A percentile compares a stretch with the other conserved stretches of the same genome.
phyloP scores from a whole-genome alignment of 2,113 vertebrate species.

The Cynocephalus volans region DNA sequence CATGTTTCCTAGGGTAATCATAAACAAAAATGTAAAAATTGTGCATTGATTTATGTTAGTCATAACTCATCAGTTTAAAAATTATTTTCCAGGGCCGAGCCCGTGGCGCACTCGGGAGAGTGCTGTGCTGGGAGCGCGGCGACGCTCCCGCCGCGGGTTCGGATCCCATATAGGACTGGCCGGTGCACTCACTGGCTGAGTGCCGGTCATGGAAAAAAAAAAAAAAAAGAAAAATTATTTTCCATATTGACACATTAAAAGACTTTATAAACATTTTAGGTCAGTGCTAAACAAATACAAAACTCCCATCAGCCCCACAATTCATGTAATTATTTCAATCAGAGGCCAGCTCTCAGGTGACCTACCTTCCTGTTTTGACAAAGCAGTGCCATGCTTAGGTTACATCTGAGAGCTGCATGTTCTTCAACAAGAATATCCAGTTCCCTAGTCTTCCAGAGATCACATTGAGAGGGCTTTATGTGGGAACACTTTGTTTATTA shows the following conservation, averaged over 20 bases:
- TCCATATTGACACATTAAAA: background rate
- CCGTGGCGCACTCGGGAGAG: too few relatives aligned
- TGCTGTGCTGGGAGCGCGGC: too few relatives aligned
- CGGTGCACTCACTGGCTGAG: too few relatives aligned
- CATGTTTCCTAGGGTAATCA: background rate
- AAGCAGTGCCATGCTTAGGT: background rate
- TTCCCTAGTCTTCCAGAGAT: background rate
- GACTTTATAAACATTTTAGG: background rate
- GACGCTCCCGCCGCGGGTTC: too few relatives aligned
- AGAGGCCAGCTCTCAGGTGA: background rate
- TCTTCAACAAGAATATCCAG: constrained; percentile 32
- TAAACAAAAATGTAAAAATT: constrained; percentile 38
- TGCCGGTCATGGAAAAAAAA: too few relatives aligned
- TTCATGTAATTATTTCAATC: background rate
- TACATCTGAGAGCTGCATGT: background rate
- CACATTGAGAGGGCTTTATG: background rate
- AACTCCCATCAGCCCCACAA: background rate
- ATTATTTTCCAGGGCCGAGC: background rate
- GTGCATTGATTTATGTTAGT: background rate
- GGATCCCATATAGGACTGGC: too few relatives aligned
- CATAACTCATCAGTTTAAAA: background rate
- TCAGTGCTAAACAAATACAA: background rate
- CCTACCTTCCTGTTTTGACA: constrained; percentile 11
- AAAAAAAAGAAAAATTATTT: constrained; percentile 32
- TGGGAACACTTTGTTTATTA: background rate